phyloP scores from a whole-genome alignment of 2,797 vertebrate genomes.

The Hydrocynus forskahlii region DNA sequence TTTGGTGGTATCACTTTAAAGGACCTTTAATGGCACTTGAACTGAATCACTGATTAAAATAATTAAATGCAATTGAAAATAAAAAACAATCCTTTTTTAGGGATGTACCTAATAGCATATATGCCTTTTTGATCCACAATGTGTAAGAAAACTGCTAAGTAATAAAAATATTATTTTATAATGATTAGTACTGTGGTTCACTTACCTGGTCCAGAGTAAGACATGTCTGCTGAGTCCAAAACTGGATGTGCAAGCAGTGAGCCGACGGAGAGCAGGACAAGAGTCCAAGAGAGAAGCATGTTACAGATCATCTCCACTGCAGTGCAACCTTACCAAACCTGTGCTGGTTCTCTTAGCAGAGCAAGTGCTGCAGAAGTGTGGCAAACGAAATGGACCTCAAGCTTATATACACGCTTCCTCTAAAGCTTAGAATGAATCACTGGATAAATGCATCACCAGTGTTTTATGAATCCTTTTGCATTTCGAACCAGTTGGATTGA shows the following conservation, averaged over 20 bases:
- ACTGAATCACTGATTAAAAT: too few relatives aligned
- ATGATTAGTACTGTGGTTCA: constrained; percentile 28
- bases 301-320: constrained; percentile 72
- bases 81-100: too few relatives aligned
- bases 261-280: constrained; percentile 72
- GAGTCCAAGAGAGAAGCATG: constrained; percentile 72
- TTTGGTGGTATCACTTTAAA: too few relatives aligned
- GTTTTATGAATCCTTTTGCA: constrained; percentile 53
- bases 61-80: too few relatives aligned
- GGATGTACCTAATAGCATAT: too few relatives aligned
- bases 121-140: too few relatives aligned
- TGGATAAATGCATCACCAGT: background rate
- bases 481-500: constrained; percentile 65
- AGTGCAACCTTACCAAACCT: background rate
- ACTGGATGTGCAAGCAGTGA: constrained; percentile 76
- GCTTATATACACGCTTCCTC: constrained; percentile 48
- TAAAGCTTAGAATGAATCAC: constrained; percentile 16
- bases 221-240: constrained; percentile 75
- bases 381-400: constrained; percentile 9
- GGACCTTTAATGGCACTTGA: too few relatives aligned
- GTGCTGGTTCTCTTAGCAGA: background rate
- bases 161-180: background rate
- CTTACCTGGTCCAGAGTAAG: constrained; percentile 77
- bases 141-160: too few relatives aligned
- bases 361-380: constrained; percentile 1